Percentiles rank a stretch among this genome's conserved stretches.
Conservation (phyloP, 2,888 invertebrate genomes). For the Brassicogethes aeneus region DNA sequence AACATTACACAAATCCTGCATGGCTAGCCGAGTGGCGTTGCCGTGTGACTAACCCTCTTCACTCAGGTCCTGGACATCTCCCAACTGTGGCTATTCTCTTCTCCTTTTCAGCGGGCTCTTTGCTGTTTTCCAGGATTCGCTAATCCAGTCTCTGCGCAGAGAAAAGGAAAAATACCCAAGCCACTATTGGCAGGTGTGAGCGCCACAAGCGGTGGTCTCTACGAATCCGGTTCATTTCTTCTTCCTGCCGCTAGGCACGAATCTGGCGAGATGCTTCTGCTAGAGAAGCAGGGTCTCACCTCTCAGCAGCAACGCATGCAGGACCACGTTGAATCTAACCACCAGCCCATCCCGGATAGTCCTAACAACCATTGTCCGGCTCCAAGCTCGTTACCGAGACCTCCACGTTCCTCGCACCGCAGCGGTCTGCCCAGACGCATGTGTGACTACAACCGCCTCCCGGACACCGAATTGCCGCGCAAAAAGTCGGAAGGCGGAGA, state of each 20-base stretch:
- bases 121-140: constrained; percentile 81
- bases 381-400: constrained; percentile 63
- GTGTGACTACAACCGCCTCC: constrained; percentile 59
- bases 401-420: constrained; percentile 50
- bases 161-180: constrained; percentile 69
- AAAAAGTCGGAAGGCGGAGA: constrained; percentile 40
- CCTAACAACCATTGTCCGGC: constrained; percentile 46
- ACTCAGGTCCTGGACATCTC: constrained; percentile 41
- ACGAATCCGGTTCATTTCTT: constrained; percentile 23
- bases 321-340: constrained; percentile 32
- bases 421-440: constrained; percentile 42
- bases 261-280: constrained; percentile 60
- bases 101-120: constrained; percentile 67
- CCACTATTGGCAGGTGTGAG: constrained; percentile 62
- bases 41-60: constrained; percentile 43
- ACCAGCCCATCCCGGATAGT: constrained; percentile 21
- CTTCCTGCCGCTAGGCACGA: constrained; percentile 36
- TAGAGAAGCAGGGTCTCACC: constrained; percentile 69
- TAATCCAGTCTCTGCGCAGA: constrained; percentile 65
- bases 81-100: constrained; percentile 44
- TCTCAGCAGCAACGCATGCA: constrained; percentile 65
- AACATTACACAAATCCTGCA: constrained; percentile 30
- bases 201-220: constrained; percentile 33
- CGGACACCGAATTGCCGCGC: constrained; percentile 39
- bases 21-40: constrained; percentile 37